Conservation (phyloP, 2,113 vertebrate species). For the Thamnophis sirtalis region DNA sequence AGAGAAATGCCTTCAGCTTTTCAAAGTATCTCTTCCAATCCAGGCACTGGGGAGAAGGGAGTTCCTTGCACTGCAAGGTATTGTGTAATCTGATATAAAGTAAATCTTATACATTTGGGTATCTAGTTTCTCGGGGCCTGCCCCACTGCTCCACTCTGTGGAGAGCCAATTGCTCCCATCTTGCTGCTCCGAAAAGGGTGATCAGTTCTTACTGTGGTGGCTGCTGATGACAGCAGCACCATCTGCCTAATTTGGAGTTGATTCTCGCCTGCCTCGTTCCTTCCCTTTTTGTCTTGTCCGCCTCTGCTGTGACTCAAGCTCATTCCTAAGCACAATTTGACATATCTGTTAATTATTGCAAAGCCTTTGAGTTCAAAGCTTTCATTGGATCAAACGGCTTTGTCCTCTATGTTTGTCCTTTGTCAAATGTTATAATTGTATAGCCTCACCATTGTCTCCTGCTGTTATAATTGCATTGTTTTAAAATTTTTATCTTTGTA, state of each 20-base stretch:
- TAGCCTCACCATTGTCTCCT: background rate
- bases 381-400: background rate
- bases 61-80: background rate
- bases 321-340: background rate
- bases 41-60: background rate
- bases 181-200: background rate
- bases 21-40: slow-evolving; percentile 41
- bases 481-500: background rate
- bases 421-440: background rate
- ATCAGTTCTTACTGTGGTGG: fast-evolving
- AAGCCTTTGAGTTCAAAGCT: background rate
- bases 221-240: background rate
- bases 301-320: background rate
- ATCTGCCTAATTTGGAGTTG: background rate
- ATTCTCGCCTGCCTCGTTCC: background rate
- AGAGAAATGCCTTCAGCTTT: slow-evolving; percentile 40
- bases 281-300: background rate
- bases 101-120: slow-evolving; percentile 23
- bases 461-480: background rate
- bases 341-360: background rate
- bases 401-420: background rate
- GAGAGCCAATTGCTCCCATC: fast-evolving
- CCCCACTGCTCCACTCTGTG: background rate
- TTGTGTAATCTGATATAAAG: slow-evolving; percentile 19
- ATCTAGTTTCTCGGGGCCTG: slow-evolving; percentile 3